Base-by-base conservation (phyloP, 2,113 vertebrate genomes). In the Gambusia affinis region DNA sequence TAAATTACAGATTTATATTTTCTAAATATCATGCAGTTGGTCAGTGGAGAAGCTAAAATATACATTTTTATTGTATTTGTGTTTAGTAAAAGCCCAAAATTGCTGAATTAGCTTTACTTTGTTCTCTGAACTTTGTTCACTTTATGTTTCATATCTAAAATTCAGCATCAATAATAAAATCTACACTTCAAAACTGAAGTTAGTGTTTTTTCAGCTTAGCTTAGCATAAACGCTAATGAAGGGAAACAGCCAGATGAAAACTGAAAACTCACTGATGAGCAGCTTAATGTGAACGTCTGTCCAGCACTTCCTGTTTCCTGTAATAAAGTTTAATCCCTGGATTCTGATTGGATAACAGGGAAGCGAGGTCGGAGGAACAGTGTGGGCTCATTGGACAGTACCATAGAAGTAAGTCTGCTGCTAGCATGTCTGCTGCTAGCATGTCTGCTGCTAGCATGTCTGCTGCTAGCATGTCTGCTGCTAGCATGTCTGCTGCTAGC, bases 381-480 rank as follows among this genome's bases (percentile, higher is more conserved):
- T 92, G 96, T 96, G 91, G 97, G 97, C 83, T 97, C 97, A 87
- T 88, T 97, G 95, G 97, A 97, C 96, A 97, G 96, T 94, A 97
- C 96, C 91, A 97, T 97, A 71, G 97, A 97, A 96, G 97, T 97
- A 96, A 97, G 97, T 96, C 75, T 39, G 30, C 33, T 1, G 31
- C 8, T 35, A 35, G 35, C 35, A 11, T 11, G 35, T 11, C 35
- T 11, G 35, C 35, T 35, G 33, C 33, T 1, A 10, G 33, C 33
- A 35, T 35, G 33, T 3, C 30, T n/a, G n/a, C n/a, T n/a, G n/a
- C 30, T 31, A 31, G 30, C 30, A 31, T 31, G 31, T 31, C 31
- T 4, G 31, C 31, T 31, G 31, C 31, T 31, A 31, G 31, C 31
- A 31, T 31, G 31, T 31, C 29, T 14, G 80, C 69, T n/a, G n/a